Evolutionary conservation across 2,113 vertebrate species (phyloP).

Genomic region (Indri indri): DNA sequence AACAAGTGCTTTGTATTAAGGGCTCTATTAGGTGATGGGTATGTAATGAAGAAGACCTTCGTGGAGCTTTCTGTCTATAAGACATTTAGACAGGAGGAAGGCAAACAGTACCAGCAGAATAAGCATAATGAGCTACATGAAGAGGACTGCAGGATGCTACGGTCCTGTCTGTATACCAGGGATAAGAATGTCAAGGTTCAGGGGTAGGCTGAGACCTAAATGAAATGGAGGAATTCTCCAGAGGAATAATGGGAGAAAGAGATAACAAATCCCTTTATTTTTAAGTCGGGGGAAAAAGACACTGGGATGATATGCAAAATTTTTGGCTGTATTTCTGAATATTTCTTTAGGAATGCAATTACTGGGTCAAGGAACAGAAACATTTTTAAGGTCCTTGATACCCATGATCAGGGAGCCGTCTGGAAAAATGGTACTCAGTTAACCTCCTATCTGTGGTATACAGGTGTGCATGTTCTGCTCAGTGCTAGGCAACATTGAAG

Average conservation of each 20-base stretch:
- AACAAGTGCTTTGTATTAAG: not conserved
- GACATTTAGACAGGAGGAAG: not conserved
- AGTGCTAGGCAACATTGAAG: not conserved
- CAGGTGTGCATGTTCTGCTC: fast-evolving
- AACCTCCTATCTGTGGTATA: not conserved
- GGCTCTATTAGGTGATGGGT: not conserved
- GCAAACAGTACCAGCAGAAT: not conserved
- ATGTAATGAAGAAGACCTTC: not conserved
- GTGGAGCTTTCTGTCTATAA: not conserved
- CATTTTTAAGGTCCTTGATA: not conserved
- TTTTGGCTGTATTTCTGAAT: not conserved
- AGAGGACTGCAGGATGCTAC: not conserved
- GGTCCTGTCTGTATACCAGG: fast-evolving
- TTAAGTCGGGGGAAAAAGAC: not conserved
- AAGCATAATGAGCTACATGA: too few species aligned
- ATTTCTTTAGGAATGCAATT: not conserved
- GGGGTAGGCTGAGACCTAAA: not conserved
- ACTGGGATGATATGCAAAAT: not conserved
- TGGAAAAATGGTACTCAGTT: not conserved
- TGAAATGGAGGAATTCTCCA: not conserved
- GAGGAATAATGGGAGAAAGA: not conserved
- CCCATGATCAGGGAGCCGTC: not conserved
- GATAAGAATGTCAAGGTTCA: not conserved
- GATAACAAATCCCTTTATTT: not conserved
- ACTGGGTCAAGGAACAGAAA: not conserved